These are phyloP conservation scores for Lasioglossum vierecki DNA, from an alignment of 2,888 invertebrate species.

Conservation along the genomic window DNA sequence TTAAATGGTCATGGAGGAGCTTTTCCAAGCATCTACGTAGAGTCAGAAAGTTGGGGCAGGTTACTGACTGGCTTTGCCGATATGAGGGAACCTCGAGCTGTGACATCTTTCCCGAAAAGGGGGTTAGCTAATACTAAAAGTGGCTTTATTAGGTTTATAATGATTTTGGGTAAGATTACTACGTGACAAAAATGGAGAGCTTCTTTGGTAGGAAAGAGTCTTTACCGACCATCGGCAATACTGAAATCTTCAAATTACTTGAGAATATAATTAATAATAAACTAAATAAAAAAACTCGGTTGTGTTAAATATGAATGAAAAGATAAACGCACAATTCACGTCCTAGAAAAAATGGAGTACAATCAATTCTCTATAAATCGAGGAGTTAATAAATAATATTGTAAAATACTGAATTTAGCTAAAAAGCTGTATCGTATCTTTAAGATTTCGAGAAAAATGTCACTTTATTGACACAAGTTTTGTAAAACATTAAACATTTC, in stretches of 20 bases:
- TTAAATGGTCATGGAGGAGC: too few relatives aligned
- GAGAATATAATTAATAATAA: neutral
- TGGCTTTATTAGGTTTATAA: neutral
- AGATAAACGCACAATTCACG: neutral
- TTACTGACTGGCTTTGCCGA: too few relatives aligned
- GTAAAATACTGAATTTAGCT: neutral
- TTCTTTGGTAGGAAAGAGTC: neutral
- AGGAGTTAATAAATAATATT: neutral
- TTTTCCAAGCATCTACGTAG: too few relatives aligned
- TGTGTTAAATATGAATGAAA: neutral
- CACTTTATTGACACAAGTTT: neutral
- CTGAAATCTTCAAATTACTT: neutral
- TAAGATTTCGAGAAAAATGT: neutral
- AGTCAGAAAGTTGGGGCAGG: too few relatives aligned
- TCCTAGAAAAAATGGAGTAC: neutral
- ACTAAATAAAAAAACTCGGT: neutral
- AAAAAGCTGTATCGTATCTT: neutral
- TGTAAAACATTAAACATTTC: neutral
- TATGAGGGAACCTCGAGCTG: too few relatives aligned
- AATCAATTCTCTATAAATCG: too few relatives aligned
- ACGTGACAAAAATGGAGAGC: neutral
- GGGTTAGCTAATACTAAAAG: too few relatives aligned
- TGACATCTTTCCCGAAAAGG: too few relatives aligned
- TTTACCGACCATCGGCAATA: constrained; percentile 12
- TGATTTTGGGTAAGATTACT: neutral